phyloP scores from a whole-genome alignment of 1,140 invertebrate genomes.

The Cardiocondyla obscurior region DNA sequence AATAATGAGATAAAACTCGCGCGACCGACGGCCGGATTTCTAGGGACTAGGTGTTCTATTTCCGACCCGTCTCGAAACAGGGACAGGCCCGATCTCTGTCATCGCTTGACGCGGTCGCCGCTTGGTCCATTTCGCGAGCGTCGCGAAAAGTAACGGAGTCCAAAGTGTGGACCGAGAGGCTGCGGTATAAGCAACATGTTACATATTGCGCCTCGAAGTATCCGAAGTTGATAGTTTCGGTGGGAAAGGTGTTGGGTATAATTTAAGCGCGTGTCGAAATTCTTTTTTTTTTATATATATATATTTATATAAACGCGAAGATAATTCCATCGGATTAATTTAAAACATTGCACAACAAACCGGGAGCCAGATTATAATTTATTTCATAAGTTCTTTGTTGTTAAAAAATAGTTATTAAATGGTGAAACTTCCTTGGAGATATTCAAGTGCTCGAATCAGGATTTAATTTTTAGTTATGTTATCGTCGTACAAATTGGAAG shows the following conservation, averaged over 20 bases:
- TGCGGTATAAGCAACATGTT: background rate
- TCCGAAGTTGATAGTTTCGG: background rate
- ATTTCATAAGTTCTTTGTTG: too few species aligned
- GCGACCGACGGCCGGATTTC: background rate
- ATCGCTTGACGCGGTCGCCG: constrained; percentile 22
- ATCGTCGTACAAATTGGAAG: background rate
- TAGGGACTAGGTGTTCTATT: constrained; percentile 51
- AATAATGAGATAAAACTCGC: too few species aligned
- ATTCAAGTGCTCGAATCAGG: too few species aligned
- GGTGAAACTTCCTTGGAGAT: too few species aligned
- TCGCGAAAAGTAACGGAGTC: constrained; percentile 40
- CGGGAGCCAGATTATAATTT: too few species aligned
- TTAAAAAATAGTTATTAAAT: too few species aligned
- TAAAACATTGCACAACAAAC: too few species aligned
- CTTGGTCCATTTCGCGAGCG: constrained; percentile 28
- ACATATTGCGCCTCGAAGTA: background rate
- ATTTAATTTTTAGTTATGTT: too few species aligned
- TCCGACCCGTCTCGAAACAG: constrained; percentile 52
- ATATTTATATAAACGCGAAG: too few species aligned
- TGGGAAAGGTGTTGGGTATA: background rate
- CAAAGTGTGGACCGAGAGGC: background rate
- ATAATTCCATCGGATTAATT: too few species aligned
- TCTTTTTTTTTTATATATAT: too few species aligned
- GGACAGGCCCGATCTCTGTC: constrained; percentile 65
- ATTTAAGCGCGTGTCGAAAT: background rate